Evolutionary conservation across 2,113 vertebrate species (phyloP).

Genomic region (Neopipo cinnamomea): DNA sequence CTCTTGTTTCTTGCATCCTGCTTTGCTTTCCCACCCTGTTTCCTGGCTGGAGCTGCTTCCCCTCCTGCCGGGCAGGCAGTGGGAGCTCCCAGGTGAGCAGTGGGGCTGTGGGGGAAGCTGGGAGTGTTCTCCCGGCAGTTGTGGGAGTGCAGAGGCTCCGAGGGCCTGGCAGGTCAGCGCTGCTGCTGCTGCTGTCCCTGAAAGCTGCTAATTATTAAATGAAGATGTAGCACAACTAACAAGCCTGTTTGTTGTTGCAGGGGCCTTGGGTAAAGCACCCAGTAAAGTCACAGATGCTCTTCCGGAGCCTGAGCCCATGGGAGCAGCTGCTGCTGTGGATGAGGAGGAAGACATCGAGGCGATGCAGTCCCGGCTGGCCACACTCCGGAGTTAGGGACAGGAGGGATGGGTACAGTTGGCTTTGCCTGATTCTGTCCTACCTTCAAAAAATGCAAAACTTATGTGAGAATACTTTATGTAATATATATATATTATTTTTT

Average conservation of each 20-base stretch:
- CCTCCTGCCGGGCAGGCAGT: rapidly evolving
- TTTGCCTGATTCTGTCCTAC: not conserved
- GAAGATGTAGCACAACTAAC: rapidly evolving
- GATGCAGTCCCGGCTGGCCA: slow-evolving; percentile 93
- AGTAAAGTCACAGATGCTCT: slow-evolving; percentile 93
- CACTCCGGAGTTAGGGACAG: slow-evolving; percentile 84
- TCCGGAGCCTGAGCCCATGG: slow-evolving; percentile 78
- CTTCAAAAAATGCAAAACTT: not conserved
- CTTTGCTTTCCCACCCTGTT: not conserved
- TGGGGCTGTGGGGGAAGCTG: not conserved
- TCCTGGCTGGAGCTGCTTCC: not conserved
- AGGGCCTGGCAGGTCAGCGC: not conserved
- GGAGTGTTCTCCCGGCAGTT: not conserved
- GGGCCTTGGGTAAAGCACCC: slow-evolving; percentile 95
- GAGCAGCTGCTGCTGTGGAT: slow-evolving; percentile 77
- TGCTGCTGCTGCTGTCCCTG: not conserved
- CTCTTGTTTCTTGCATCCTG: not conserved
- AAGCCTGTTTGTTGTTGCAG: slow-evolving; percentile 62
- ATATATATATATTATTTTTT: slow-evolving; percentile 21
- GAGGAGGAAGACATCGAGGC: slow-evolving; percentile 94
- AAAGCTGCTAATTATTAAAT: not conserved
- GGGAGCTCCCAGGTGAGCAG: not conserved
- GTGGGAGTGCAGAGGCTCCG: not conserved
- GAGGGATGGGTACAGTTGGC: not conserved
- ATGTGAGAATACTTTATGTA: slow-evolving; percentile 59